Conservation (phyloP, 2,888 invertebrate genomes). For the Drosophila nigritarsus region DNA sequence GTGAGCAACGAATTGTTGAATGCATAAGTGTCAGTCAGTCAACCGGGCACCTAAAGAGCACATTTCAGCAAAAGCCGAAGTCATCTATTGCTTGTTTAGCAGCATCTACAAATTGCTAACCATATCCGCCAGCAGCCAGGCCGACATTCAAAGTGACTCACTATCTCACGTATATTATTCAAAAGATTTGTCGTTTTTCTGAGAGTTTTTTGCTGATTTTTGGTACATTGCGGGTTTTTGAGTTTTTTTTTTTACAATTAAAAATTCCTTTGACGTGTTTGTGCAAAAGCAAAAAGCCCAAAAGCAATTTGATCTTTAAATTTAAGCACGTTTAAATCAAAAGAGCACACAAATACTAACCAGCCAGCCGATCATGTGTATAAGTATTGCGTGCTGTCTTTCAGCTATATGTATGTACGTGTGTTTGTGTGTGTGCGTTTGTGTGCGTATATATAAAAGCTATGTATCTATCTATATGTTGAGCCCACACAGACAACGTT, state of each 20-base stretch:
- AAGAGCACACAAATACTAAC: constrained; percentile 67
- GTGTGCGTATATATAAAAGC: constrained; percentile 37
- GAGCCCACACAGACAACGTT: constrained; percentile 66
- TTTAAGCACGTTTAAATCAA: constrained; percentile 79
- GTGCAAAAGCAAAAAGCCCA: constrained; percentile 43
- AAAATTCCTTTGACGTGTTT: constrained; percentile 65
- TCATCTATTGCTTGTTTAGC: constrained; percentile 31
- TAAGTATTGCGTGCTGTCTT: constrained; percentile 53
- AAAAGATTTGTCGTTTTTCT: constrained; percentile 9
- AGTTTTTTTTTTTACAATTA: constrained; percentile 54
- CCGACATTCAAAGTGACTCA: constrained; percentile 67
- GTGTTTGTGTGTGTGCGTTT: constrained; percentile 3
- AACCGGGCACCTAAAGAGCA: constrained; percentile 10
- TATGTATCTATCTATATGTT: constrained; percentile 39
- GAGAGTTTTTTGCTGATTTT: constrained; percentile 37
- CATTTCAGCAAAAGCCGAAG: constrained; percentile 23
- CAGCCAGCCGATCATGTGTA: constrained; percentile 46
- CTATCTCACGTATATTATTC: constrained; percentile 18
- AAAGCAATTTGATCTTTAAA: constrained; percentile 78
- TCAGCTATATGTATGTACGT: constrained; percentile 19
- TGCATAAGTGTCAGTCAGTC: constrained; percentile 45
- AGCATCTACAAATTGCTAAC: constrained; percentile 55
- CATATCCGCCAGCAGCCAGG: constrained; percentile 65
- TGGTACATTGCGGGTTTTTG: constrained; percentile 58
- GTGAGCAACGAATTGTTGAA: constrained; percentile 36